Evolutionary conservation across 2,888 invertebrate species (phyloP).

Genomic region (Eurois occulta): DNA sequence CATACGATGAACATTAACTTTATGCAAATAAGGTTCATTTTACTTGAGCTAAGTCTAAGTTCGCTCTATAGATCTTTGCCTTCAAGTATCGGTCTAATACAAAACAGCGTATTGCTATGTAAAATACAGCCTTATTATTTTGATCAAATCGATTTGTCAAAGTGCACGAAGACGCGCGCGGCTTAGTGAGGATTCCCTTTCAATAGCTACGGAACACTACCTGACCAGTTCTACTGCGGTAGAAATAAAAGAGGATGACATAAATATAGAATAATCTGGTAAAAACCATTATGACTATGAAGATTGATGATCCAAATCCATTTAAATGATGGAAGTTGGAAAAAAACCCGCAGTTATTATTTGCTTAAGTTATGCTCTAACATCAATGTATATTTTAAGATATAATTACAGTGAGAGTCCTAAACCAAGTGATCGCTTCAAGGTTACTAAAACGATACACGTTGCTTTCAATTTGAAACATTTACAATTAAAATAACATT

Average conservation of each 20-base stretch:
- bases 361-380: slow-evolving; percentile 1
- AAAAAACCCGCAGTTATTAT: slow-evolving; percentile 16
- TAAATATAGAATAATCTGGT: slow-evolving; percentile 6
- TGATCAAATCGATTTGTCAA: neutral
- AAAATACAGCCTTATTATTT: neutral
- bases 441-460: no score
- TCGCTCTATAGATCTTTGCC: neutral
- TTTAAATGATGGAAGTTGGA: slow-evolving; percentile 14
- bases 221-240: neutral
- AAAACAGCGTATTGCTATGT: neutral
- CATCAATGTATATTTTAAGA: no score
- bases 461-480: no score
- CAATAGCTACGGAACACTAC: neutral
- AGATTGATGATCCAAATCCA: slow-evolving; percentile 27
- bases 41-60: neutral
- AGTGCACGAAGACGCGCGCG: neutral
- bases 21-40: neutral
- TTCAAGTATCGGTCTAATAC: neutral
- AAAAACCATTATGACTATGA: slow-evolving; percentile 1
- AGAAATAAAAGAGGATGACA: neutral
- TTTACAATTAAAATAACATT: no score
- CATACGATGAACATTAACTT: neutral
- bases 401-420: no score
- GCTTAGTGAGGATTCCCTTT: neutral
- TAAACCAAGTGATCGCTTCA: no score